Evolutionary conservation across 1,140 invertebrate genomes (phyloP).

Genomic region (Cydia amplana): DNA sequence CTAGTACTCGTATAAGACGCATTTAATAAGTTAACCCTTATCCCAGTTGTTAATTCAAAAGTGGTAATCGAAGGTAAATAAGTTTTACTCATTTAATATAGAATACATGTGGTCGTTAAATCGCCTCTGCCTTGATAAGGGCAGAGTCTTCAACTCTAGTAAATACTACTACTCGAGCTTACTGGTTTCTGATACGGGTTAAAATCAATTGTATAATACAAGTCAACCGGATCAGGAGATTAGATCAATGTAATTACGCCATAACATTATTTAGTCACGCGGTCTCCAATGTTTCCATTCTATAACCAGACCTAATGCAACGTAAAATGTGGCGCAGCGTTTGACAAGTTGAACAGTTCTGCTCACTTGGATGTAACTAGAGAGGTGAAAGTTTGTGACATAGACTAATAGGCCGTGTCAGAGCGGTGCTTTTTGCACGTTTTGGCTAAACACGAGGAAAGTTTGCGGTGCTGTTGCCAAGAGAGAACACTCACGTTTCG

Average conservation of each 20-base stretch:
- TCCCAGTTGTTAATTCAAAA: no score
- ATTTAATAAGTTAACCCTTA: no score
- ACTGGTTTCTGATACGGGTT: no score
- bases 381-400: slow-evolving; percentile 67
- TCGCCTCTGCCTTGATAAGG: no score
- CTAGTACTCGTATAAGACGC: no score
- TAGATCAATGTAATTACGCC: background rate
- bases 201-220: background rate
- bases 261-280: background rate
- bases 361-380: slow-evolving; percentile 38
- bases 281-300: background rate
- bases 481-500: slow-evolving; percentile 31
- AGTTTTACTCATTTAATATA: no score
- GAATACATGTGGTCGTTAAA: no score
- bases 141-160: no score
- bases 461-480: slow-evolving; percentile 39
- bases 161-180: no score
- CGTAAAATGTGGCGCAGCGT: slow-evolving; percentile 40
- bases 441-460: slow-evolving; percentile 40
- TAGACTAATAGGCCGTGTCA: slow-evolving; percentile 56
- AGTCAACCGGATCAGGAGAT: background rate
- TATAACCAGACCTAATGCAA: background rate
- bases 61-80: no score
- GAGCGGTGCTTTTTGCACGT: slow-evolving; percentile 41
- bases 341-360: slow-evolving; percentile 28